Conservation (phyloP, 2,113 vertebrate species). For the Gnathonemus echidnorhynchus region DNA sequence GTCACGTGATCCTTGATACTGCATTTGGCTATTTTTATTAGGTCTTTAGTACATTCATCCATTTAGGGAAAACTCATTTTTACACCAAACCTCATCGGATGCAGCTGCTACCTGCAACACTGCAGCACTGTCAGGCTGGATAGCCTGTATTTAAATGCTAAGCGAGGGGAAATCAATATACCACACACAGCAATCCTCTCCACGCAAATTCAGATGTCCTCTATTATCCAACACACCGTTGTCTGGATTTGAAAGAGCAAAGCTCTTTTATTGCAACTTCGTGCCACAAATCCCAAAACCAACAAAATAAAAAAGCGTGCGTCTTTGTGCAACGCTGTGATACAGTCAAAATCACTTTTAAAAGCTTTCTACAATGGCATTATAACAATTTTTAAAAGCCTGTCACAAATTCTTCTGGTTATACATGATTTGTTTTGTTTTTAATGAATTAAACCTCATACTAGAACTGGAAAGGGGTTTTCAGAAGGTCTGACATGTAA, state of each 20-base stretch:
- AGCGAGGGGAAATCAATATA: background rate
- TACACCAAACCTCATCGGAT: background rate
- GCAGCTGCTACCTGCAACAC: background rate
- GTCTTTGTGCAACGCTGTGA: background rate
- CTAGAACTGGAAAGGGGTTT: background rate
- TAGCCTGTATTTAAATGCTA: background rate
- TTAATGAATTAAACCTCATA: background rate
- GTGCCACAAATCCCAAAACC: background rate
- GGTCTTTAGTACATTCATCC: background rate
- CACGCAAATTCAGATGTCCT: background rate
- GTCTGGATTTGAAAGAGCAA: background rate
- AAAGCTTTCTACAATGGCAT: background rate
- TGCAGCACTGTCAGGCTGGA: background rate
- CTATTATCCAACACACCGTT: background rate
- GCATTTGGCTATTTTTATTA: background rate
- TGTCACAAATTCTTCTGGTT: background rate
- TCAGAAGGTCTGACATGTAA: background rate
- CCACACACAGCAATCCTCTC: background rate
- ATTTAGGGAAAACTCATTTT: background rate
- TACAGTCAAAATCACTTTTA: constrained; percentile 10
- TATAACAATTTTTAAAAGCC: background rate
- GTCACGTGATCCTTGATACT: background rate
- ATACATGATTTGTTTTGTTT: background rate
- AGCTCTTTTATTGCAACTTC: background rate
- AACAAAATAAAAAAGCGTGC: background rate